Base-by-base conservation (phyloP, 35 echinoderm and acorn worm genomes). In the Stichopus chloronotus region DNA sequence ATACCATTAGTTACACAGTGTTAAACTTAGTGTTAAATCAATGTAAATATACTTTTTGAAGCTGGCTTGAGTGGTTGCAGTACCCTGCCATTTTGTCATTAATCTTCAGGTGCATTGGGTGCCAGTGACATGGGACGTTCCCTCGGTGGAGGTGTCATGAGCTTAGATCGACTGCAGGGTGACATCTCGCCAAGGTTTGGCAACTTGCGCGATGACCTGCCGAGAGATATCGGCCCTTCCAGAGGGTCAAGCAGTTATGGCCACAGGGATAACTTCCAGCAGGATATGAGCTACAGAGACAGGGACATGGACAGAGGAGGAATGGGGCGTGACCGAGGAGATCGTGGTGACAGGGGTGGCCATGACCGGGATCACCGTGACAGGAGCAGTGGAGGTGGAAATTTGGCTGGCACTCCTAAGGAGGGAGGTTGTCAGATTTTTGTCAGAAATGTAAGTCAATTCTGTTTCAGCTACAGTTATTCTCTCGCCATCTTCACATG, bases 391-490 rank as follows among this genome's bases (percentile, higher is more conserved):
- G 93, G 93, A 25, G 95, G 92, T 8, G 78, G 95, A 43, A 94
- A 94, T 69, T 72, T 85, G 77, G 77, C 92, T 21, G 92, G 78
- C 43, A 94, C 84, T n/a, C 92, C 94, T 3, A 96, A 96, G 56
- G 94, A 98, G 60, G 80, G 71, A 14, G 95, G 95, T 20, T 96
- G 91, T 13, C 95, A 96, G 72, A 92, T 99, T 11, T 96, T 99
- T 91, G 94, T 99, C 20, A 93, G 95, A 69, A 99, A 99, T 90
- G 97, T 99, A 91, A 99, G 97, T 94, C 25, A 55, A 81, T 8
- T 81, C 52, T 53, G 53, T 5, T 12, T 81, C 52, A 43, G 30
- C 30, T 43, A 43, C 30, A 43, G 30, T 43, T 43, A 43, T 43
- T 43, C 30, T 43, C 30, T 43, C 30, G 3, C 30, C 30, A 43